Conservation (phyloP, 1,140 invertebrate species). For the Zaprionus africanus region DNA sequence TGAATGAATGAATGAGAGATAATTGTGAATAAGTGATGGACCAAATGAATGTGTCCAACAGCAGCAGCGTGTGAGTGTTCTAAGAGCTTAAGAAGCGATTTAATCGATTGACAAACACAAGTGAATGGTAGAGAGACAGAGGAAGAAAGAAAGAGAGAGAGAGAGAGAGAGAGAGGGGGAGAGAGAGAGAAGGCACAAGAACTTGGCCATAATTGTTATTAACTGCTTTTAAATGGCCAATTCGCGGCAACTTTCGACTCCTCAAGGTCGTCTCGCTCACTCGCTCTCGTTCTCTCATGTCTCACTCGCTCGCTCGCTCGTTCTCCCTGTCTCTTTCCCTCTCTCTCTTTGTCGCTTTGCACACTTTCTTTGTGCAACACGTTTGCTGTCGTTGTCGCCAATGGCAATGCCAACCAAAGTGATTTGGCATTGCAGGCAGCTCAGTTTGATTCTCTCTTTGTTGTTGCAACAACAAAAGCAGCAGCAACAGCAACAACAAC, state of each 20-base stretch:
- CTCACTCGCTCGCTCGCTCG: neutral
- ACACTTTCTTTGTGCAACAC: constrained; percentile 34
- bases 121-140: neutral
- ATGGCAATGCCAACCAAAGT: constrained; percentile 42
- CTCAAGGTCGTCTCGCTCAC: constrained; percentile 25
- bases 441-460: constrained; percentile 41
- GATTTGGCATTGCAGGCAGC: constrained; percentile 45
- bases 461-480: constrained; percentile 11
- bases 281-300: neutral
- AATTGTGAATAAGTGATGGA: constrained; percentile 3
- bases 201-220: constrained; percentile 29
- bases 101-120: neutral
- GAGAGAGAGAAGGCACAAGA: constrained; percentile 12
- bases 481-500: constrained; percentile 15
- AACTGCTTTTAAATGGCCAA: constrained; percentile 30
- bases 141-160: neutral
- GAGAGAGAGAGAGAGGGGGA: neutral
- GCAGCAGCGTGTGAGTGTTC: constrained; percentile 7
- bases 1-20: neutral
- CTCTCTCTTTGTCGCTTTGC: neutral
- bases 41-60: neutral
- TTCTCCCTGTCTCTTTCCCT: neutral
- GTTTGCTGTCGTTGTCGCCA: constrained; percentile 28
- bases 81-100: neutral
- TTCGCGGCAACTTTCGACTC: constrained; percentile 39